Base-by-base conservation (phyloP, 1,140 invertebrate genomes). In the Idris sp. region DNA sequence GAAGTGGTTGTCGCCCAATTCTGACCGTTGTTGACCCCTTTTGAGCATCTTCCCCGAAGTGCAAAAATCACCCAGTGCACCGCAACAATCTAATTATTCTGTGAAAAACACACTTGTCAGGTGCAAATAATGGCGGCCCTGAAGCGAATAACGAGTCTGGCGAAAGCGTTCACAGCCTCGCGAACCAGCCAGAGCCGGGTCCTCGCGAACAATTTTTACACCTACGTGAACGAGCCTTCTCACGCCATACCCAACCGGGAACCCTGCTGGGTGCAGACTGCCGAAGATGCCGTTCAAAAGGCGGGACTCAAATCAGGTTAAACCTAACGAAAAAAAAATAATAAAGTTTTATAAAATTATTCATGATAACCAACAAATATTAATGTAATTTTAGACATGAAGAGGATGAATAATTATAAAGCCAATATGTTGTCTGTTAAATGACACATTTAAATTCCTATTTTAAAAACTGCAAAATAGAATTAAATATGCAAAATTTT, bases 221-320 rank as follows among this genome's bases (percentile, higher is more conserved):
- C 89, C 0, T 89, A 89, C 31, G 83, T 85, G 13, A 88, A 87
- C 18, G 89, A 90, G 61, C 88, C 88, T 0, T 80, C 87, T 0
- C 85, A 84, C 76, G 84, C 84, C 4, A 84, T 88, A 25, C 80
- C 82, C 0, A 65, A 78, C 14, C 84, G 81, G 16, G 74, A 87
- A 26, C 86, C 87, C 3, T 77, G 73, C 13, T 87, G 81, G 82
- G 40, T 85, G 0, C 77, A 82, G 10, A 81, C 68, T 16, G 76
- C 86, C 9, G 86, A 87, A n/a, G 86, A 88, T 61, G 87, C 87
- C n/a, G 72, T 86, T 18, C 81, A 85, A 41, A 71, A 83, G 6
- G 83, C 85, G n/a, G 80, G 84, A 48, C 65, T 88, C 13, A 72
- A 79, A 46, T 88, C 86, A 56, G 81, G 84, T 84, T n/a, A n/a